These are phyloP conservation scores for Formica selysi DNA, from an alignment of 1,140 invertebrate genomes.

Conservation along the genomic window DNA sequence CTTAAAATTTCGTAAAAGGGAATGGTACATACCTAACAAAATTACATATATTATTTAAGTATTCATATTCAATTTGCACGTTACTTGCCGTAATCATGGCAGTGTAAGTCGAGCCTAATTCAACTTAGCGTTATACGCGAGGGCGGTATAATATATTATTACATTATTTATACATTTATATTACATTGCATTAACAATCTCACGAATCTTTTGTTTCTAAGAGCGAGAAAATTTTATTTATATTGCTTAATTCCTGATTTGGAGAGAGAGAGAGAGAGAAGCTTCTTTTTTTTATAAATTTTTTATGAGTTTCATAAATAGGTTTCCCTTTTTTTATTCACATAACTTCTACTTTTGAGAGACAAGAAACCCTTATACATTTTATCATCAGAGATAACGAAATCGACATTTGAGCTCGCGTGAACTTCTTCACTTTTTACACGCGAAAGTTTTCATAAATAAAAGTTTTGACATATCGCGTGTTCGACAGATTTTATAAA, in stretches of 20 bases:
- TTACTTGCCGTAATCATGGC: not conserved
- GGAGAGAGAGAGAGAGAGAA: not conserved
- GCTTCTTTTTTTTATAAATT: not conserved
- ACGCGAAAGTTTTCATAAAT: not conserved
- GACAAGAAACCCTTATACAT: slow-evolving; percentile 27
- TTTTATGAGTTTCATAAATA: not conserved
- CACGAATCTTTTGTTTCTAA: not conserved
- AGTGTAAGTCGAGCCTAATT: not conserved
- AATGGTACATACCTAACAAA: not conserved
- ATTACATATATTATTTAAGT: not conserved
- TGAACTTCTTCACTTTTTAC: not conserved
- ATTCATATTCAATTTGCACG: not conserved
- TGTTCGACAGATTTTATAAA: slow-evolving; percentile 17
- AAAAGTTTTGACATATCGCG: not conserved
- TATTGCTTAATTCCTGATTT: not conserved
- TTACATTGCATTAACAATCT: not conserved
- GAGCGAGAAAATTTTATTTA: not conserved
- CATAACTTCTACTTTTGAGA: slow-evolving; percentile 15
- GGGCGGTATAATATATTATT: slow-evolving; percentile 10
- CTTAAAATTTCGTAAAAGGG: not conserved
- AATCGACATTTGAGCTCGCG: not conserved
- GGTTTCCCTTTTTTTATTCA: not conserved
- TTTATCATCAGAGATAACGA: not conserved
- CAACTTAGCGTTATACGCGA: not conserved
- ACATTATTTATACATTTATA: not conserved